These are phyloP conservation scores for Pogonocichla stellata DNA, from an alignment of 2,113 vertebrate species.

Conservation along the genomic window DNA sequence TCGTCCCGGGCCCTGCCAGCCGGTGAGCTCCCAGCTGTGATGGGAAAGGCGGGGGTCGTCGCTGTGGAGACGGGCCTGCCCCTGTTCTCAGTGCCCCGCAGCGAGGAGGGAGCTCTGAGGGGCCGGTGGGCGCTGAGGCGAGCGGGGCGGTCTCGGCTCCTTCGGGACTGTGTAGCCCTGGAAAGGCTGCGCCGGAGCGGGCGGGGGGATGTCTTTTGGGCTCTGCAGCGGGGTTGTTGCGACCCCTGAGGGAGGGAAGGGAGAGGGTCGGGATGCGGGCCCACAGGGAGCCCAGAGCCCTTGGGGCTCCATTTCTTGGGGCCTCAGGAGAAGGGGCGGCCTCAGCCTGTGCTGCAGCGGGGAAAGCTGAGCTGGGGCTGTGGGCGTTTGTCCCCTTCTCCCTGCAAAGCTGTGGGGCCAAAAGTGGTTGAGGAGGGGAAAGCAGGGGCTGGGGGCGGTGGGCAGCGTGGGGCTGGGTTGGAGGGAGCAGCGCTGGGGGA, in stretches of 20 bases:
- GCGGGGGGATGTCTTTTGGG: fast-evolving
- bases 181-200: background rate
- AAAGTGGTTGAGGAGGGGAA: background rate
- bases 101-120: background rate
- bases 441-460: background rate
- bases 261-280: background rate
- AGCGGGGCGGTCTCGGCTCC: too few species aligned
- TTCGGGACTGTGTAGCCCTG: fast-evolving
- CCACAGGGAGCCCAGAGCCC: fast-evolving
- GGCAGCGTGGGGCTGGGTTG: too few species aligned
- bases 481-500: background rate
- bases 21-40: background rate
- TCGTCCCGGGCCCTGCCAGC: background rate
- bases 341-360: background rate
- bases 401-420: background rate
- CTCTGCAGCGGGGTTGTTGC: fast-evolving
- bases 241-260: too few species aligned
- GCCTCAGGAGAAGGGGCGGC: background rate
- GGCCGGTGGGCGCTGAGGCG: background rate
- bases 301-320: fast-evolving
- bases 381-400: background rate
- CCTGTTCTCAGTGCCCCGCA: fast-evolving
- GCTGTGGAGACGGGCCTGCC: background rate
- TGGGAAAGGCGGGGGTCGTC: background rate
- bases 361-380: too few species aligned